These are phyloP conservation scores for Urocynchramus pylzowi DNA, from an alignment of 2,113 vertebrate species.

Conservation along the genomic window DNA sequence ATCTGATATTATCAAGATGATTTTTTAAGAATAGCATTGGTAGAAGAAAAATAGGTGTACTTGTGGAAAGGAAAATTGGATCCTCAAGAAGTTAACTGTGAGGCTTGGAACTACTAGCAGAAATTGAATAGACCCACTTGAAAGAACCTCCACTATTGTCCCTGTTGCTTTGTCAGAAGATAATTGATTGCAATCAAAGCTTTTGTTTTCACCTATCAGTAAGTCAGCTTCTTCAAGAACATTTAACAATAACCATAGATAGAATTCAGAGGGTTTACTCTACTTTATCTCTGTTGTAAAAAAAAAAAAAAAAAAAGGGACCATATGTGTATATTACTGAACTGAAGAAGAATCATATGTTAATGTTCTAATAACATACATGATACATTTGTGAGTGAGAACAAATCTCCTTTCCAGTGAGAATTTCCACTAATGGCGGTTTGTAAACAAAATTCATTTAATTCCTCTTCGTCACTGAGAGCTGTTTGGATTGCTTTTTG, in stretches of 20 bases:
- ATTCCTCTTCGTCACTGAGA: background rate
- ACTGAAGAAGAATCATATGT: background rate
- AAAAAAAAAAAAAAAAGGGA: background rate
- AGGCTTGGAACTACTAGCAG: background rate
- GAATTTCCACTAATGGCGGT: background rate
- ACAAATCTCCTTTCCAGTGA: background rate
- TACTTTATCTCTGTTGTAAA: background rate
- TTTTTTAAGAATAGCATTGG: background rate
- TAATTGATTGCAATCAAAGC: constrained; percentile 32
- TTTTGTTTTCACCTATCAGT: constrained; percentile 53
- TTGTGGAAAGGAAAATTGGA: background rate
- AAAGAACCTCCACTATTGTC: background rate
- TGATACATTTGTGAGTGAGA: background rate
- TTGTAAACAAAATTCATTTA: background rate
- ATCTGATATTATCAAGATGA: background rate
- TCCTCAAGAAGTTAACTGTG: background rate
- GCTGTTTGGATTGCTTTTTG: background rate
- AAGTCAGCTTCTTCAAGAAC: background rate
- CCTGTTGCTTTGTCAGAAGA: constrained; percentile 15
- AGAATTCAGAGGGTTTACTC: background rate
- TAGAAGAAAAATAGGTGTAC: background rate
- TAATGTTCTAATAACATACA: background rate
- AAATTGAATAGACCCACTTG: background rate
- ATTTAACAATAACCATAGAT: background rate
- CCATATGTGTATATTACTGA: background rate